phyloP scores from a whole-genome alignment of 2,888 invertebrate genomes.

The Tuta absoluta region DNA sequence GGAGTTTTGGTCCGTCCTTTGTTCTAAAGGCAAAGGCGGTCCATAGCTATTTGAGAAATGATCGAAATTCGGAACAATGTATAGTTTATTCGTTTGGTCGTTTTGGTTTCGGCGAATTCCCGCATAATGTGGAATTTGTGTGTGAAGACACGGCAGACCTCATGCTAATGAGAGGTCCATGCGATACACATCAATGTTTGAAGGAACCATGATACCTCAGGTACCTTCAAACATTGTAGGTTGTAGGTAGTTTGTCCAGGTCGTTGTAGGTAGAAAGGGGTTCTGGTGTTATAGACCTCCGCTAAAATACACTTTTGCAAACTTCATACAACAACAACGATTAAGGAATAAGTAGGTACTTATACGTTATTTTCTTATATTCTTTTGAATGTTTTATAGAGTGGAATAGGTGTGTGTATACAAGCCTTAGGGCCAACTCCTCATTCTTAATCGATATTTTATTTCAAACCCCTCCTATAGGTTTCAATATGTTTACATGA shows the following conservation, averaged over 20 bases:
- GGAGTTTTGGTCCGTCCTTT: neutral
- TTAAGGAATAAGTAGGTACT: no score
- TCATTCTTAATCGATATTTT: conserved; percentile 24
- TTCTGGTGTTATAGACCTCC: no score
- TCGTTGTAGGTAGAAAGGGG: no score
- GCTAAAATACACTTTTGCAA: no score
- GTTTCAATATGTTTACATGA: conserved; percentile 9
- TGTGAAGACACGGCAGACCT: conserved; percentile 32
- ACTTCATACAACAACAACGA: no score
- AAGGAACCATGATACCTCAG: neutral
- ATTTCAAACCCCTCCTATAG: conserved; percentile 11
- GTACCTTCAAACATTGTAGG: neutral
- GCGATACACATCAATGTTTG: neutral
- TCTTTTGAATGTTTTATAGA: no score
- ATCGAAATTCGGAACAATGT: conserved; percentile 1
- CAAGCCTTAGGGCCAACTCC: conserved; percentile 14
- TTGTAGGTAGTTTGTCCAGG: no score
- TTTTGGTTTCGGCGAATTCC: conserved; percentile 41
- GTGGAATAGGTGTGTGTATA: neutral
- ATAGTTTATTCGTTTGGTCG: conserved; percentile 14
- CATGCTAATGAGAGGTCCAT: conserved; percentile 20
- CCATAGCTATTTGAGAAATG: neutral
- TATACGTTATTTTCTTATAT: no score
- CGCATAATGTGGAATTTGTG: conserved; percentile 45
- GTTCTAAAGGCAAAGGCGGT: neutral